Percentiles rank a stretch among this genome's conserved stretches.
phyloP scores from a whole-genome alignment of 35 echinoderm and acorn worm genomes.

The Apostichopus parvimensis region DNA sequence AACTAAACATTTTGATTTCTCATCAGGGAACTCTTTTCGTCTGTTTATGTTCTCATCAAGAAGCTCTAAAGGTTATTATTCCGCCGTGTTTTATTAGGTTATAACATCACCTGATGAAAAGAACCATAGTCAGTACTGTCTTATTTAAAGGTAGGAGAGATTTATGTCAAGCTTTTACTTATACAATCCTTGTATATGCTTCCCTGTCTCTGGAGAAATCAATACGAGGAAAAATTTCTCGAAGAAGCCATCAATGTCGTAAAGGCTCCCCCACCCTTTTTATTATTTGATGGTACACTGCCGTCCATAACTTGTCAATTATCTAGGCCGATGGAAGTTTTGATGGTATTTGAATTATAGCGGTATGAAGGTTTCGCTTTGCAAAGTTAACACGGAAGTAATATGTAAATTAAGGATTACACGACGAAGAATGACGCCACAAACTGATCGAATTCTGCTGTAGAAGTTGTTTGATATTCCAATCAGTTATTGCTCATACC shows the following conservation, averaged over 20 bases:
- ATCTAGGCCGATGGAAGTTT: neutral
- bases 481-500: too few species aligned
- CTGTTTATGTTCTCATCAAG: too few species aligned
- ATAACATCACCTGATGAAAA: too few species aligned
- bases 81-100: too few species aligned
- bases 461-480: neutral
- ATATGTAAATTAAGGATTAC: neutral
- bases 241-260: neutral
- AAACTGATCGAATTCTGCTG: neutral
- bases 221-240: neutral
- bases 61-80: too few species aligned
- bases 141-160: too few species aligned
- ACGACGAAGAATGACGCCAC: neutral
- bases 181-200: neutral
- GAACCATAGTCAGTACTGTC: too few species aligned
- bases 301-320: neutral
- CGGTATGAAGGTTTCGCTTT: neutral
- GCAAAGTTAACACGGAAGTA: neutral
- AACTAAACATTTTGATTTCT: too few species aligned
- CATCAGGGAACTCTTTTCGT: too few species aligned
- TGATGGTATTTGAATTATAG: neutral
- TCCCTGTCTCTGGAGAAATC: constrained; percentile 5
- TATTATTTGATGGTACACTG: neutral
- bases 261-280: neutral
- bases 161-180: neutral